Conservation (phyloP, 2,113 vertebrate species). For the Octodon degus region DNA sequence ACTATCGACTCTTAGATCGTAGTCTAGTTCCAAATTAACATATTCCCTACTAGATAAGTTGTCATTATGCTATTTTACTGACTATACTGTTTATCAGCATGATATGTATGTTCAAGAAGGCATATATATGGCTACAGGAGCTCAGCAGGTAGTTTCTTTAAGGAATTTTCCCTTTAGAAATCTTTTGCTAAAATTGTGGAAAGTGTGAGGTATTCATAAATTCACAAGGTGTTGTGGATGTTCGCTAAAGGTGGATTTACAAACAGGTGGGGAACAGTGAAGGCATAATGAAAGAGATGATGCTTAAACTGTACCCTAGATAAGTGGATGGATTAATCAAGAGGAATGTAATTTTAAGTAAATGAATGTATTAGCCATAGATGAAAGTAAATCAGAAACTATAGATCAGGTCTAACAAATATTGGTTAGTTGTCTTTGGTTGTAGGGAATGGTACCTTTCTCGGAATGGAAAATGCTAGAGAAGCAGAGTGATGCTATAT, state of each 20-base stretch:
- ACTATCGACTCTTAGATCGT: constrained; percentile 5
- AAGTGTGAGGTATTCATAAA: background rate
- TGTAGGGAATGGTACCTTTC: background rate
- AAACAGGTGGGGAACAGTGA: background rate
- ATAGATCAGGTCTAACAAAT: background rate
- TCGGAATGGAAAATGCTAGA: constrained; percentile 2
- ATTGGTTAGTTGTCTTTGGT: background rate
- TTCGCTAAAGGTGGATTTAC: constrained; percentile 40
- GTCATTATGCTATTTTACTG: background rate
- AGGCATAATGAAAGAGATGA: background rate
- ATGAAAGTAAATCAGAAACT: constrained; percentile 27
- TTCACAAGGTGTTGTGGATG: background rate
- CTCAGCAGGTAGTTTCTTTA: constrained; percentile 27
- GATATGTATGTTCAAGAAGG: background rate
- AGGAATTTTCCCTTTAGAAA: background rate
- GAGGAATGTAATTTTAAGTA: constrained; percentile 29
- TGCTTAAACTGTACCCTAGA: constrained; percentile 23
- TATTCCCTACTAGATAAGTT: background rate
- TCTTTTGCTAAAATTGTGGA: background rate
- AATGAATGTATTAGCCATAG: constrained; percentile 30
- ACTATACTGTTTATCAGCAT: constrained; percentile 41
- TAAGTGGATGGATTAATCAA: constrained; percentile 7
- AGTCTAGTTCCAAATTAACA: background rate
- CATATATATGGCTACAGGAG: background rate
- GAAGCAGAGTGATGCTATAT: background rate